Conservation (phyloP, 2,113 vertebrate genomes). For the Progne subis region DNA sequence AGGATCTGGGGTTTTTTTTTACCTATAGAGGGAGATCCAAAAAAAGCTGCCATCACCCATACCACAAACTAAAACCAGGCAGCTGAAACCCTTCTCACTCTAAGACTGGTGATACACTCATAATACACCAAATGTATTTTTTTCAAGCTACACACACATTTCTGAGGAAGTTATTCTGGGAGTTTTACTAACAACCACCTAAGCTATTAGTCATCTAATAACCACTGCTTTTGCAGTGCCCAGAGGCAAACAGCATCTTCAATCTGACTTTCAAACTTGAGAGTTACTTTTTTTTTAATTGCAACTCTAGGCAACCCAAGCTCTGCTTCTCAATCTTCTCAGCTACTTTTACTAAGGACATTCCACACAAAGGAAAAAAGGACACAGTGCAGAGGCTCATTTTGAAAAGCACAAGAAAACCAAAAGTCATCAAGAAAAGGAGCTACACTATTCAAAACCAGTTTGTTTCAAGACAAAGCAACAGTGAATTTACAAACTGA, state of each 20-base stretch:
- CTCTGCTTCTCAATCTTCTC: not conserved
- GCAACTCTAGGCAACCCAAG: not conserved
- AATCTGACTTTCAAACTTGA: not conserved
- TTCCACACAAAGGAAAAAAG: not conserved
- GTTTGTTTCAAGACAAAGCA: not conserved
- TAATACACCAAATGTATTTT: not conserved
- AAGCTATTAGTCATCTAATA: not conserved
- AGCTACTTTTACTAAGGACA: not conserved
- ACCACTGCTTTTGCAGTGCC: not conserved
- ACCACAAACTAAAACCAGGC: not conserved
- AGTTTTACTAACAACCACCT: not conserved
- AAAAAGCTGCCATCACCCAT: not conserved
- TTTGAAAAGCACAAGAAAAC: not conserved
- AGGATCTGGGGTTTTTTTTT: not conserved
- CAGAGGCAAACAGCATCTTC: not conserved
- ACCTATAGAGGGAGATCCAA: not conserved
- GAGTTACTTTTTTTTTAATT: not conserved
- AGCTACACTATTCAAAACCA: not conserved
- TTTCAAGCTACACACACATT: not conserved
- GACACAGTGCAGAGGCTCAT: not conserved
- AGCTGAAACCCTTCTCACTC: not conserved
- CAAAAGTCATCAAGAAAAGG: not conserved
- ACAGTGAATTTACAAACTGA: not conserved
- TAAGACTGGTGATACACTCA: not conserved
- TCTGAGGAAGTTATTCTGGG: not conserved